Evolutionary conservation across 2,888 invertebrate genomes (phyloP).

Genomic region (Melanophora roralis): DNA sequence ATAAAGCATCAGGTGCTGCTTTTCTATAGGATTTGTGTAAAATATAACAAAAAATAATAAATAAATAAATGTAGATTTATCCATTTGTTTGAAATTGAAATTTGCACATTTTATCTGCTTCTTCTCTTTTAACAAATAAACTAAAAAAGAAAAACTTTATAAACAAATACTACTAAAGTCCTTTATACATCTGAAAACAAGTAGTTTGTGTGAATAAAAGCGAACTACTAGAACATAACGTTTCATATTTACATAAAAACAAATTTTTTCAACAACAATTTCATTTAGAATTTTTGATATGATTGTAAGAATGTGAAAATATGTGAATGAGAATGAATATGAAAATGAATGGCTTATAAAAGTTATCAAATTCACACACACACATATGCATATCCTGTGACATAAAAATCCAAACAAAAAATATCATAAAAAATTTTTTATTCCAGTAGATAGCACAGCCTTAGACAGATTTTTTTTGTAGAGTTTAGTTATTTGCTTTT

Average conservation of each 20-base stretch:
- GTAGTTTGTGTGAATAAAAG: neutral
- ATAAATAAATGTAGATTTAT: conserved; percentile 35
- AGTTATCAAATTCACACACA: conserved; percentile 17
- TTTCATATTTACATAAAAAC: neutral
- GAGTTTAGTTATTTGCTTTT: neutral
- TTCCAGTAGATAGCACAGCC: neutral
- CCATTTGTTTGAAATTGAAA: conserved; percentile 54
- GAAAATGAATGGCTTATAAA: conserved; percentile 45
- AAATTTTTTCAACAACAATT: conserved; percentile 10
- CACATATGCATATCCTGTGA: conserved; percentile 24
- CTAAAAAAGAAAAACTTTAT: conserved; percentile 17
- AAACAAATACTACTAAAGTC: conserved; percentile 4
- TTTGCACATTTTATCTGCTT: conserved; percentile 42
- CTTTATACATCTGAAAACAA: neutral
- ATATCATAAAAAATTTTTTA: neutral
- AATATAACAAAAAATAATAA: neutral
- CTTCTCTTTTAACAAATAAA: conserved; percentile 13
- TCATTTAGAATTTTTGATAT: conserved; percentile 44
- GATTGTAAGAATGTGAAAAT: conserved; percentile 46
- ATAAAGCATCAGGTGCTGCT: conserved; percentile 71
- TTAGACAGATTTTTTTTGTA: neutral
- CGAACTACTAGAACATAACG: neutral
- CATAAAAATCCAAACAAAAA: neutral
- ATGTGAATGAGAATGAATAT: conserved; percentile 37
- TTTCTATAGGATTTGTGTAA: conserved; percentile 12